A percentile compares a stretch with the other conserved stretches of the same genome.
Evolutionary conservation across 2,113 vertebrate genomes (phyloP).

Genomic region (Thamnaconus septentrionalis): DNA sequence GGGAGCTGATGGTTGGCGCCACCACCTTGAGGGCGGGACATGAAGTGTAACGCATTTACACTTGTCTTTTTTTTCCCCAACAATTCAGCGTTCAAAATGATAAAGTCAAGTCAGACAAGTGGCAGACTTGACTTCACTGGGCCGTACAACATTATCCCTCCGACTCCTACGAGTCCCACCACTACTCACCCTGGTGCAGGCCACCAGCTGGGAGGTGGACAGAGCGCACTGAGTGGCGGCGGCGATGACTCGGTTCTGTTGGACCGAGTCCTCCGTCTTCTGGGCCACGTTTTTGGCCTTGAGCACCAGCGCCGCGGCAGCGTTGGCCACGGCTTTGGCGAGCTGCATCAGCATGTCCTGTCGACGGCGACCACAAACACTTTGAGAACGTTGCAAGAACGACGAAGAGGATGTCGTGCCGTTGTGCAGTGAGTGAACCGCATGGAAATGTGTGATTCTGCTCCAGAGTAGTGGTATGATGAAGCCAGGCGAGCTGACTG

Average conservation of each 20-base stretch:
- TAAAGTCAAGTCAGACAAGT: no score
- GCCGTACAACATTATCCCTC: no score
- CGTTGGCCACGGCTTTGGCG: conserved; percentile 92
- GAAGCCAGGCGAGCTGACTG: background rate
- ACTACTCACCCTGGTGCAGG: conserved; percentile 90
- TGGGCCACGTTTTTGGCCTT: conserved; percentile 97
- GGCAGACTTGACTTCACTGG: no score
- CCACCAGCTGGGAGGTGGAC: conserved; percentile 96
- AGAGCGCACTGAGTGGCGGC: conserved; percentile 95
- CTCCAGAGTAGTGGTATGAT: no score
- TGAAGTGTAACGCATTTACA: no score
- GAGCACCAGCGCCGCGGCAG: conserved; percentile 89
- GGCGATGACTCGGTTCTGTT: conserved; percentile 93
- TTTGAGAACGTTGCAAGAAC: background rate
- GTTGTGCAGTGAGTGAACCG: no score
- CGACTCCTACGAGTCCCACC: background rate
- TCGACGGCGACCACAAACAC: background rate
- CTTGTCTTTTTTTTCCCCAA: no score
- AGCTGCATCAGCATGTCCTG: conserved; percentile 97
- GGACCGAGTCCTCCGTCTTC: conserved; percentile 85
- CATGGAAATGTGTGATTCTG: no score
- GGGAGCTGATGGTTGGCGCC: conserved; percentile 95
- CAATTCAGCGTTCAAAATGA: no score
- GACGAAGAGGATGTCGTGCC: no score
- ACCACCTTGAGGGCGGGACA: conserved; percentile 80